Evolutionary conservation across 2,888 invertebrate species (phyloP).

Genomic region (Heteropelma amictum): DNA sequence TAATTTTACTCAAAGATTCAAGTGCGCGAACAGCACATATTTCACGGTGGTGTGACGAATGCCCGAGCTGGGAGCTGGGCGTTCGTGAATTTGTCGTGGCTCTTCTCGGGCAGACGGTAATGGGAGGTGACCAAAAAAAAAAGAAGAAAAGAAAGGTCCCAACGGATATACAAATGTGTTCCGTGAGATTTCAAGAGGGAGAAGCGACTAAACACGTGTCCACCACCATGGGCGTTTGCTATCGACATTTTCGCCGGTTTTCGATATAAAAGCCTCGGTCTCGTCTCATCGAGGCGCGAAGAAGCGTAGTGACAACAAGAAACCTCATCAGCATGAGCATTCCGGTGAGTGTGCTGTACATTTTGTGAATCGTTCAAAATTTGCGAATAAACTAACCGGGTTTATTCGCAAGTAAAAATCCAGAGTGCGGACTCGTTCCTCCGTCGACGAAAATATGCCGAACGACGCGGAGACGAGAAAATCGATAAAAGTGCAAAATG

Average conservation of each 20-base stretch:
- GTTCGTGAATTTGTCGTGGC: constrained; percentile 43
- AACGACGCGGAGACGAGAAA: not conserved
- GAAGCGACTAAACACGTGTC: constrained; percentile 30
- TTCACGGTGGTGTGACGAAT: constrained; percentile 33
- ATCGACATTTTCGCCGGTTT: constrained; percentile 48
- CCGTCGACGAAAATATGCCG: no score
- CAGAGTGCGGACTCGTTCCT: no score
- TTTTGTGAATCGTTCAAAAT: not conserved
- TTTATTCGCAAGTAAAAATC: no score
- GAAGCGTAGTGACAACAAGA: constrained; percentile 29
- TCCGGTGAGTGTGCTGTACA: constrained; percentile 45
- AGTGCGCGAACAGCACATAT: no score
- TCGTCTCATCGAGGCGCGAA: constrained; percentile 38
- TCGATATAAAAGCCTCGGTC: constrained; percentile 54
- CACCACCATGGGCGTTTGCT: constrained; percentile 7
- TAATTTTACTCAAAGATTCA: no score
- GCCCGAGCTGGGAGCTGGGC: constrained; percentile 2
- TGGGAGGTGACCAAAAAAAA: constrained; percentile 16
- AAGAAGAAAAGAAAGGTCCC: not conserved
- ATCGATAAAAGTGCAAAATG: not conserved
- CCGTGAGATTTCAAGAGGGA: constrained; percentile 47
- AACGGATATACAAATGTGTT: constrained; percentile 31
- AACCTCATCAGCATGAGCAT: constrained; percentile 46
- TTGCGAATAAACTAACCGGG: no score
- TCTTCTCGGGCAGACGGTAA: constrained; percentile 10